These are phyloP conservation scores for Chloropsis cyanopogon DNA, from an alignment of 2,113 vertebrate species.

Conservation along the genomic window DNA sequence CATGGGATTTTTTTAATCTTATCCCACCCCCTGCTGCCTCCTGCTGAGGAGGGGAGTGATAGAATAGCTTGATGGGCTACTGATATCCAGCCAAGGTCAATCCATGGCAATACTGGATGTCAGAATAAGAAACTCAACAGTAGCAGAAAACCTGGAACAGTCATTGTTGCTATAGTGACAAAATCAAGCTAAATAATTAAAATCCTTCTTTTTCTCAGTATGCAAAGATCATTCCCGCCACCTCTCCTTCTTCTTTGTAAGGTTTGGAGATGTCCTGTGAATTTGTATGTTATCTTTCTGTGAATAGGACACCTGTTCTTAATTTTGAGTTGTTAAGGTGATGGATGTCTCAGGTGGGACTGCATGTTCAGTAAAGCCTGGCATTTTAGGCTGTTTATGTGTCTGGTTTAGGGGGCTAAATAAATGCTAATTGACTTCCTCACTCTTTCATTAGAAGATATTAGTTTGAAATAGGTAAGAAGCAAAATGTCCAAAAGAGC, in stretches of 20 bases:
- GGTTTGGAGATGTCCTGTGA: not conserved
- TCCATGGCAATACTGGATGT: not conserved
- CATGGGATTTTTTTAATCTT: not conserved
- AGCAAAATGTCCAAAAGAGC: not conserved
- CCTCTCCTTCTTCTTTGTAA: not conserved
- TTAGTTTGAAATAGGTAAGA: not conserved
- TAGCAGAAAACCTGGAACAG: not conserved
- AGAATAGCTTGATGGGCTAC: not conserved
- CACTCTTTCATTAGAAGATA: not conserved
- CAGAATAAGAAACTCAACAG: not conserved
- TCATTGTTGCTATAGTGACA: not conserved
- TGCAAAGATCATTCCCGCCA: not conserved
- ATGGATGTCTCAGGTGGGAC: not conserved
- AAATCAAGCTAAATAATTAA: constrained; percentile 1
- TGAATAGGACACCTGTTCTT: not conserved
- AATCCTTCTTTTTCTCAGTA: not conserved
- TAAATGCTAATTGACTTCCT: not conserved
- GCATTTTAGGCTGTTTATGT: not conserved
- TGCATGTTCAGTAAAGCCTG: not conserved
- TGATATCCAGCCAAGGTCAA: not conserved
- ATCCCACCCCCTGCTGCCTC: not conserved
- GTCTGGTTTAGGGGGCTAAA: not conserved
- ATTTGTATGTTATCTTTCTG: not conserved
- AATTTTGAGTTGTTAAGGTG: not conserved
- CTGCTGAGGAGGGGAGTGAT: not conserved